Conservation (phyloP, 2,797 vertebrate species). For the Ptychobarbus kaznakovi region DNA sequence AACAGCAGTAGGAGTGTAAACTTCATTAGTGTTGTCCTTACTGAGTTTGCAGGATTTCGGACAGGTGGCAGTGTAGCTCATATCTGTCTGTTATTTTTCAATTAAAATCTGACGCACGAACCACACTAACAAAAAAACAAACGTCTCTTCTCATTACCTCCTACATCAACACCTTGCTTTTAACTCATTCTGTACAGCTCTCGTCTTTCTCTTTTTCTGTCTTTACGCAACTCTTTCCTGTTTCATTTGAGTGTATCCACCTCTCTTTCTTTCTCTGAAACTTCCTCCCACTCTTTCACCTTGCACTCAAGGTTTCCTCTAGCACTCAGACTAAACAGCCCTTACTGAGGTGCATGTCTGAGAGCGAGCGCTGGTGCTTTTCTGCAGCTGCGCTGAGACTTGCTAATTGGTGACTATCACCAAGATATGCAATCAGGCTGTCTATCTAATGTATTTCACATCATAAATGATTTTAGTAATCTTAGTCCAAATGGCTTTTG, state of each 20-base stretch:
- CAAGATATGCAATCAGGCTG: not conserved
- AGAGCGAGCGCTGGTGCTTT: not conserved
- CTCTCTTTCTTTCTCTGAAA: constrained; percentile 14
- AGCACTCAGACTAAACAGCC: constrained; percentile 54
- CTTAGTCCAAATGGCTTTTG: not conserved
- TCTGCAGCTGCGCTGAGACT: not conserved
- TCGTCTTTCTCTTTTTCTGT: constrained; percentile 38
- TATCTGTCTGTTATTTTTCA: constrained; percentile 80
- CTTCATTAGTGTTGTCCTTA: constrained; percentile 38
- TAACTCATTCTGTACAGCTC: constrained; percentile 19
- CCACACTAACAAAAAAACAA: constrained; percentile 51
- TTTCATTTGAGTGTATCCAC: constrained; percentile 11
- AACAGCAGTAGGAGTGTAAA: constrained; percentile 48
- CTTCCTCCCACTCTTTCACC: constrained; percentile 43
- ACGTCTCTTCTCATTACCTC: constrained; percentile 64
- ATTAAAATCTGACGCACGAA: constrained; percentile 68
- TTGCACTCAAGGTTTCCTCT: constrained; percentile 51
- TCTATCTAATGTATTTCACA: constrained; percentile 15
- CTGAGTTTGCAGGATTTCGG: constrained; percentile 75
- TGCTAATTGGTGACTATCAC: not conserved
- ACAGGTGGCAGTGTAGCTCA: constrained; percentile 66
- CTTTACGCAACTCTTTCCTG: constrained; percentile 34
- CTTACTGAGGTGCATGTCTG: constrained; percentile 24
- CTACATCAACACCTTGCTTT: constrained; percentile 55
- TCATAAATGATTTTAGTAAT: not conserved